Base-by-base conservation (phyloP, 2,113 vertebrate genomes). In the Leptocoma aspasia region DNA sequence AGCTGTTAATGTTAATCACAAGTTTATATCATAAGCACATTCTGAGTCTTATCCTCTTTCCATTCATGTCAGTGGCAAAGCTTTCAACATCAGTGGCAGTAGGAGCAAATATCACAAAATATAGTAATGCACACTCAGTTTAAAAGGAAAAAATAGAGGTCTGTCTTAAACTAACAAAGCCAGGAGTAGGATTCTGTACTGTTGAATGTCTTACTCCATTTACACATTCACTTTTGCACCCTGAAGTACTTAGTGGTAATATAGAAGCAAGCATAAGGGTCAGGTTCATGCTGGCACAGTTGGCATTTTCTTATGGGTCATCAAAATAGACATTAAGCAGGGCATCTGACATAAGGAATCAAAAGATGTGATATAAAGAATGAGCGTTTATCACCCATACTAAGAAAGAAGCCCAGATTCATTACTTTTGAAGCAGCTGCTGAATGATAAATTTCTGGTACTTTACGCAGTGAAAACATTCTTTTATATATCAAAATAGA, bases 1-100 rank as follows among this genome's bases (percentile, higher is more conserved):
- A 92, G 83, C 89, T 92, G 89, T 94, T 97, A 96, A 89, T 89
- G 84, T 92, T 96, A 94, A 92, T 95, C 96, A 92, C 52, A 86
- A 92, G 52, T 96, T 96, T 81, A 82, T 94, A 94, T 93, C 86
- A 89, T 91, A 93, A 97, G 94, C 89, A 92, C 89, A 92, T 95
- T 94, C 72, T 95, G 83, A 92, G 77, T 75, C 91, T 97, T 95
- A 94, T 90, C 91, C 60, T 90, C 82, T 89, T 93, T 83, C 64
- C 49, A 71, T 94, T 96, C 86, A 86, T 91, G 72, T 92, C 82
- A 83, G 76, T 35, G 39, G 96, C 68, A 91, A 91, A 94, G 64
- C 86, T 97, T 84, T 95, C 76, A 49, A 70, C 71, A 59, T 88
- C 90, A 86, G 68, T 92, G 60, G 82, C 89, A 91, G 52, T 37